Percentiles rank a stretch among this genome's conserved stretches.
These are phyloP conservation scores for Orthonevra nobilis DNA, from an alignment of 2,888 invertebrate species.

Conservation along the genomic window DNA sequence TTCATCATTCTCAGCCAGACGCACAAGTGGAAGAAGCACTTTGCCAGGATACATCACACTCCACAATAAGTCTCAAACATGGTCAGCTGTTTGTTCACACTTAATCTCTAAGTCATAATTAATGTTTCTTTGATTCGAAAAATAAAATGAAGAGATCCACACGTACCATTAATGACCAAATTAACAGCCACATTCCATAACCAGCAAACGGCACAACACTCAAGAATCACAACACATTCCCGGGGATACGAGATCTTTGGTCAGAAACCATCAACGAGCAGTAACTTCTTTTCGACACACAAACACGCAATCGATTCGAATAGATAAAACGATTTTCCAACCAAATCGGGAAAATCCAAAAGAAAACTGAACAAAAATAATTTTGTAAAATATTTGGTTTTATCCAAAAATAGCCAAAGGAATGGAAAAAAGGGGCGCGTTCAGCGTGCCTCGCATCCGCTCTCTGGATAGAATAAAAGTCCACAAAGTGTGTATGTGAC, in stretches of 20 bases:
- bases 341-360: slow-evolving; percentile 2
- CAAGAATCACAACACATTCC: slow-evolving; percentile 35
- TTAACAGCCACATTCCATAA: slow-evolving; percentile 39
- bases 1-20: too few relatives aligned
- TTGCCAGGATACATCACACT: too few relatives aligned
- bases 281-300: too few relatives aligned
- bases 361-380: slow-evolving; percentile 9
- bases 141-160: neutral
- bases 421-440: slow-evolving; percentile 58
- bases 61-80: too few relatives aligned
- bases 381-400: neutral
- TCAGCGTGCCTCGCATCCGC: slow-evolving; percentile 60
- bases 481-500: slow-evolving; percentile 51
- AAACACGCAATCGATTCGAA: slow-evolving; percentile 6
- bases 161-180: slow-evolving; percentile 49
- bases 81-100: too few relatives aligned
- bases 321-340: slow-evolving; percentile 2
- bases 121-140: too few relatives aligned
- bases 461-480: slow-evolving; percentile 39
- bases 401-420: slow-evolving; percentile 44
- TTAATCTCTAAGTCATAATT: too few relatives aligned
- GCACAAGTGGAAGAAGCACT: too few relatives aligned
- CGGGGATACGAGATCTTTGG: neutral
- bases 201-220: slow-evolving; percentile 47
- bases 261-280: neutral